phyloP scores from a whole-genome alignment of 2,888 invertebrate species.

The Tanypteryx hageni region DNA sequence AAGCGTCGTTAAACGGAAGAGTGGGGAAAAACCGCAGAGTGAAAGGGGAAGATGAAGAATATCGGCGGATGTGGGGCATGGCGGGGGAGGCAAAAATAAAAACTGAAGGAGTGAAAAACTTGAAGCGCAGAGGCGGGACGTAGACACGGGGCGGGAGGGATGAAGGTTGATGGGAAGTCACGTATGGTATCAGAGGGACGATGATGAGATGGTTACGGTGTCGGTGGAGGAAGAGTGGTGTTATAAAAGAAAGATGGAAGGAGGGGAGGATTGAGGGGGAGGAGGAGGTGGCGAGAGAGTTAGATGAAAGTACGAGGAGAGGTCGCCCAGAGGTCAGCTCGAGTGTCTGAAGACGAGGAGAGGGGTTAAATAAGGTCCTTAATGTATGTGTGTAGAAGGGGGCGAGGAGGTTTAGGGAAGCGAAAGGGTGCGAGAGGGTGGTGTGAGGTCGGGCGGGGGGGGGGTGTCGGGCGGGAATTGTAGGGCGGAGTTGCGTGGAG shows the following conservation, averaged over 20 bases:
- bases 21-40: too few relatives aligned
- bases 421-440: neutral
- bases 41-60: too few relatives aligned
- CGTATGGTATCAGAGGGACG: conserved; percentile 8
- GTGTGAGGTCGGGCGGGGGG: too few relatives aligned
- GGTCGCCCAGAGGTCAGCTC: neutral
- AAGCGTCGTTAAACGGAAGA: too few relatives aligned
- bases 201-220: neutral
- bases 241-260: neutral
- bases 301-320: neutral
- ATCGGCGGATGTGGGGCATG: too few relatives aligned
- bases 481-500: too few relatives aligned
- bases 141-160: neutral
- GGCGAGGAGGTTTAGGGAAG: neutral
- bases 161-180: neutral
- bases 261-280: neutral
- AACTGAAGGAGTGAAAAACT: neutral
- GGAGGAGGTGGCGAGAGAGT: neutral
- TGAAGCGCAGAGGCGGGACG: neutral
- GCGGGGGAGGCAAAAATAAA: too few relatives aligned
- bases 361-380: conserved; percentile 6
- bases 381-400: neutral
- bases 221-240: neutral
- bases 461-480: too few relatives aligned
- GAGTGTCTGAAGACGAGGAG: neutral